phyloP scores from a whole-genome alignment of 2,888 invertebrate species.

The Scaptomyza caliginosa region DNA sequence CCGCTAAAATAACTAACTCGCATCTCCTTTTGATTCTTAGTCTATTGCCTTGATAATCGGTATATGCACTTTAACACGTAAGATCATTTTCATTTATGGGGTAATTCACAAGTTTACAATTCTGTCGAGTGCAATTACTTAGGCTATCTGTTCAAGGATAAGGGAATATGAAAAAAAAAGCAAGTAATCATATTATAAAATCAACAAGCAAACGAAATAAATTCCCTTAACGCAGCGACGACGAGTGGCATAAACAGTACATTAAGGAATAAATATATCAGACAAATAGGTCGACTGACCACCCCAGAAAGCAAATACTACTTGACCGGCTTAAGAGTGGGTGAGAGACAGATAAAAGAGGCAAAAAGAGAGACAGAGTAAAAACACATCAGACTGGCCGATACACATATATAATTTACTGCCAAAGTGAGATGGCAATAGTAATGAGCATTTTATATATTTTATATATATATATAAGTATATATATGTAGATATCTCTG shows the following conservation, averaged over 20 bases:
- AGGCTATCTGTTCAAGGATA: constrained; percentile 27
- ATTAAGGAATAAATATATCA: constrained; percentile 66
- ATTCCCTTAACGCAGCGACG: constrained; percentile 48
- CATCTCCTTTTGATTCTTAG: too few species aligned
- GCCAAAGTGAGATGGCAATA: constrained; percentile 25
- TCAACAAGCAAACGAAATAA: constrained; percentile 46
- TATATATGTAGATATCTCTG: constrained; percentile 38
- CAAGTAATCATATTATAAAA: constrained; percentile 71
- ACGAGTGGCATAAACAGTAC: constrained; percentile 69
- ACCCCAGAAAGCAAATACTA: constrained; percentile 13
- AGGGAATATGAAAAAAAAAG: constrained; percentile 60
- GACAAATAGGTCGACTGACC: constrained; percentile 27
- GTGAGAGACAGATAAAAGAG: background rate
- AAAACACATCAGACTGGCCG: constrained; percentile 29
- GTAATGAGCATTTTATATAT: constrained; percentile 28
- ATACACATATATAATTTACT: constrained; percentile 71
- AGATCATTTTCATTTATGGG: constrained; percentile 33
- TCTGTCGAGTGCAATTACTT: constrained; percentile 66
- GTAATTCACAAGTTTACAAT: constrained; percentile 56
- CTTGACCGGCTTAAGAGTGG: background rate
- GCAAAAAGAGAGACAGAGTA: background rate
- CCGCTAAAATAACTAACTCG: too few species aligned
- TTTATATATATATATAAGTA: background rate
- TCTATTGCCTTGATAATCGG: too few species aligned
- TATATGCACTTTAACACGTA: too few species aligned